Evolutionary conservation across 2,113 vertebrate species (phyloP).

Genomic region (Lucifuga dentata): DNA sequence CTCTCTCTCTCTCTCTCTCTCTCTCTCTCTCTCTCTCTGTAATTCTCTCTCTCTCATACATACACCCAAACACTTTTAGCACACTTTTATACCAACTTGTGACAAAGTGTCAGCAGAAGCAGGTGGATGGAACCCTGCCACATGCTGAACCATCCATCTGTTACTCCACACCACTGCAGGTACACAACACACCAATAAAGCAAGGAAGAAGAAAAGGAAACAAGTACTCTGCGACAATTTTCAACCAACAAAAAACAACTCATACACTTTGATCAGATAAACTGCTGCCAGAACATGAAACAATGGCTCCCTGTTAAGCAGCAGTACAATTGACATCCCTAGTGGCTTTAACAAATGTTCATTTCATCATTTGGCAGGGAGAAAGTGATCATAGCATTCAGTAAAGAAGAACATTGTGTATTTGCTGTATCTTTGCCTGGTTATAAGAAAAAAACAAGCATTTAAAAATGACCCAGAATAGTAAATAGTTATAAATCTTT

Average conservation of each 20-base stretch:
- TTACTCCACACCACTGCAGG: conserved; percentile 41
- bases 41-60: neutral
- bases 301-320: conserved; percentile 42
- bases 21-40: neutral
- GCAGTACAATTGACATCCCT: conserved; percentile 47
- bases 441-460: neutral
- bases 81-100: conserved; percentile 38
- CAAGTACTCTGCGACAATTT: conserved; percentile 21
- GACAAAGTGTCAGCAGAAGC: conserved; percentile 64
- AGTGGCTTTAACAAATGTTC: conserved; percentile 40
- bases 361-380: conserved; percentile 8
- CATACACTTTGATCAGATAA: conserved; percentile 13
- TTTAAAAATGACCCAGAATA: conserved; percentile 16
- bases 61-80: too few species aligned
- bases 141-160: conserved; percentile 74
- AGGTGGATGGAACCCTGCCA: conserved; percentile 70
- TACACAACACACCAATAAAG: conserved; percentile 46
- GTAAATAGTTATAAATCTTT: conserved; percentile 76
- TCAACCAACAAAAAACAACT: conserved; percentile 10
- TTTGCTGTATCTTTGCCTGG: neutral
- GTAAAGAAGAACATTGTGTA: too few species aligned
- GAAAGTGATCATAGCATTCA: too few species aligned
- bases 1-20: neutral
- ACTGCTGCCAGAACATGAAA: conserved; percentile 41
- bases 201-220: conserved; percentile 22